Conservation (phyloP, 2,888 invertebrate species). For the Camponotus fellah region DNA sequence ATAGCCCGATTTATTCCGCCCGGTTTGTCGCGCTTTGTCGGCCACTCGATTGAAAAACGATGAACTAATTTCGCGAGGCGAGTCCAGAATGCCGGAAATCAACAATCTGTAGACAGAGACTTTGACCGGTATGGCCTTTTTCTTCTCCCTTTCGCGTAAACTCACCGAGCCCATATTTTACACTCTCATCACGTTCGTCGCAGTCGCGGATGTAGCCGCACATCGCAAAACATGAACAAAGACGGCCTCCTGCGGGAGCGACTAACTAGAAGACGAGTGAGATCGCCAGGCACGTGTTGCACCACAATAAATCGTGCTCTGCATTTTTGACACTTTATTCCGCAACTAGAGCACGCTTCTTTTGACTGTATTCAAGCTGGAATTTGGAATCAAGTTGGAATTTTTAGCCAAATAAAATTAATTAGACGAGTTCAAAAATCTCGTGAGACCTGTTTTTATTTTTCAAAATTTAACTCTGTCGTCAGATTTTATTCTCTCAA, state of each 20-base stretch:
- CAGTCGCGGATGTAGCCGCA: conserved; percentile 61
- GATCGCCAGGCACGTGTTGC: conserved; percentile 71
- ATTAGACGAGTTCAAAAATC: conserved; percentile 24
- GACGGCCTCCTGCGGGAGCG: conserved; percentile 56
- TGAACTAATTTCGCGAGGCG: conserved; percentile 75
- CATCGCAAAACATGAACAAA: conserved; percentile 63
- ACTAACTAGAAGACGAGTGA: conserved; percentile 67
- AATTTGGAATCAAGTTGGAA: background rate
- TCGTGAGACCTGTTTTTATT: background rate
- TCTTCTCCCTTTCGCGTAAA: background rate
- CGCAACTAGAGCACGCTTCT: conserved; percentile 22
- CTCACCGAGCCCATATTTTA: conserved; percentile 22
- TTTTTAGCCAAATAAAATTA: conserved; percentile 13
- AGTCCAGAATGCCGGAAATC: conserved; percentile 65
- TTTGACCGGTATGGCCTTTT: background rate
- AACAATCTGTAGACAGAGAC: conserved; percentile 79
- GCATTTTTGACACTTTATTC: conserved; percentile 54
- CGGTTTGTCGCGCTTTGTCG: conserved; percentile 68
- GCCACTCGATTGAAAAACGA: conserved; percentile 75
- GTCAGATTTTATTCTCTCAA: background rate
- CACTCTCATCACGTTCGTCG: conserved; percentile 65
- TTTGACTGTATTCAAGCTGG: background rate
- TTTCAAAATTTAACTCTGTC: background rate
- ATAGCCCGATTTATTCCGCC: conserved; percentile 71
- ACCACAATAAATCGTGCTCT: conserved; percentile 66